These are phyloP conservation scores for Copidosoma aretas DNA, from an alignment of 2,888 invertebrate species.

Conservation along the genomic window DNA sequence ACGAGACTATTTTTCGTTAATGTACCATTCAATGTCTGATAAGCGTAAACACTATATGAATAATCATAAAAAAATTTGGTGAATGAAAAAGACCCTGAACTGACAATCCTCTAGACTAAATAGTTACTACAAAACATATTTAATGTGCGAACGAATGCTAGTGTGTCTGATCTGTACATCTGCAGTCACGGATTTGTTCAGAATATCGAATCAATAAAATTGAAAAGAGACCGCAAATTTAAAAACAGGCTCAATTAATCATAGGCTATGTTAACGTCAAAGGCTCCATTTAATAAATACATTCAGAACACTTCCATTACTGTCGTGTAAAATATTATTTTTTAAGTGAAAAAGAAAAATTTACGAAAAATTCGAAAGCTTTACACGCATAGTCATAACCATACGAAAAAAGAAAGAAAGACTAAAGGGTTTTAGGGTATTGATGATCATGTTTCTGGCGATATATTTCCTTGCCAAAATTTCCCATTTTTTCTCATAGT, in stretches of 20 bases:
- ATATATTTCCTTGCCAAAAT: too few species aligned
- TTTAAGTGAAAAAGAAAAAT: constrained; percentile 45
- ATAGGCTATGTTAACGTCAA: too few species aligned
- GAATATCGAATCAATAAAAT: too few species aligned
- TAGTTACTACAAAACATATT: constrained; percentile 48
- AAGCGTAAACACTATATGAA: neutral
- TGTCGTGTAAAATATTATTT: constrained; percentile 60
- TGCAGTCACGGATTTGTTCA: too few species aligned
- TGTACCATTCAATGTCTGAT: neutral
- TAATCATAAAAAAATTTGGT: constrained; percentile 7
- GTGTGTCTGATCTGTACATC: too few species aligned
- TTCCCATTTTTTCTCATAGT: too few species aligned
- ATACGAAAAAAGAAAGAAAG: constrained; percentile 18
- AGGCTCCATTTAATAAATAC: too few species aligned
- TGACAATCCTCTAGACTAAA: constrained; percentile 55
- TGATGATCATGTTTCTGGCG: neutral
- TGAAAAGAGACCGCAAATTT: too few species aligned
- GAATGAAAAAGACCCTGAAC: constrained; percentile 53
- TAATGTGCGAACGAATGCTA: constrained; percentile 45
- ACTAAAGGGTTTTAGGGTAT: neutral
- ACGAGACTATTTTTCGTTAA: neutral
- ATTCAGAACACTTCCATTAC: too few species aligned
- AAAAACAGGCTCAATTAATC: too few species aligned
- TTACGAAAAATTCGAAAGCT: constrained; percentile 8
- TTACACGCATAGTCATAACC: neutral